Percentiles rank a stretch among this genome's conserved stretches.
Conservation (phyloP, 2,797 vertebrate genomes). For the Limosa lapponica region DNA sequence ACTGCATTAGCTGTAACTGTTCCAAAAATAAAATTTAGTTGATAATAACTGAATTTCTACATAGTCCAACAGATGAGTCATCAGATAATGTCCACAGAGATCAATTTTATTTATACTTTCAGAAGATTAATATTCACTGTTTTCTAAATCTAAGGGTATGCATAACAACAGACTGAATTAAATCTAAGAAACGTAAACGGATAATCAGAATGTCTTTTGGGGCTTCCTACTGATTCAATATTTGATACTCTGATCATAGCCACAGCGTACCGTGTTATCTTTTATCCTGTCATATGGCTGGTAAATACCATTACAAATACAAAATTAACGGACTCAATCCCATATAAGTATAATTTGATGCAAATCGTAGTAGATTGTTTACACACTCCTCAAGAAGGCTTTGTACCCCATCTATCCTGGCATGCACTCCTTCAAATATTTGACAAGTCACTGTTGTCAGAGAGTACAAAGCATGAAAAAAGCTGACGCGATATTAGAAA, state of each 20-base stretch:
- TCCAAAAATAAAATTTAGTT: slow-evolving; percentile 58
- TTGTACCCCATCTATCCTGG: background rate
- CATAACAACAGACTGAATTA: slow-evolving; percentile 3
- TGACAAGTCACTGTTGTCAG: background rate
- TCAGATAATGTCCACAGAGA: slow-evolving; percentile 38
- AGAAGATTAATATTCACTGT: slow-evolving; percentile 45
- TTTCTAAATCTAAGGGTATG: slow-evolving; percentile 23
- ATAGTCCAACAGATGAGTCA: slow-evolving; percentile 53
- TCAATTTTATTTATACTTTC: slow-evolving; percentile 53
- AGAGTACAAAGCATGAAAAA: background rate
- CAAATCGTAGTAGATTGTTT: background rate
- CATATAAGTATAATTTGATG: background rate
- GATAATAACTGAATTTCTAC: slow-evolving; percentile 47
- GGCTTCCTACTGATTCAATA: slow-evolving; percentile 28
- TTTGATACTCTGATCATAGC: slow-evolving; percentile 9
- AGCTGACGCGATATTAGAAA: background rate
- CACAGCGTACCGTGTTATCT: background rate
- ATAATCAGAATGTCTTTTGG: background rate
- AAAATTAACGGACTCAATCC: background rate
- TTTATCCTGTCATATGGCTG: background rate
- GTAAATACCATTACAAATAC: slow-evolving; percentile 3
- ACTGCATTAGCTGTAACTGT: slow-evolving; percentile 39
- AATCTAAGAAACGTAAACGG: slow-evolving; percentile 1
- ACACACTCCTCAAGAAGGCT: background rate
- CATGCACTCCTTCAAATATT: background rate